These are phyloP conservation scores for Sardina pilchardus DNA, from an alignment of 2,113 vertebrate genomes.

Conservation along the genomic window DNA sequence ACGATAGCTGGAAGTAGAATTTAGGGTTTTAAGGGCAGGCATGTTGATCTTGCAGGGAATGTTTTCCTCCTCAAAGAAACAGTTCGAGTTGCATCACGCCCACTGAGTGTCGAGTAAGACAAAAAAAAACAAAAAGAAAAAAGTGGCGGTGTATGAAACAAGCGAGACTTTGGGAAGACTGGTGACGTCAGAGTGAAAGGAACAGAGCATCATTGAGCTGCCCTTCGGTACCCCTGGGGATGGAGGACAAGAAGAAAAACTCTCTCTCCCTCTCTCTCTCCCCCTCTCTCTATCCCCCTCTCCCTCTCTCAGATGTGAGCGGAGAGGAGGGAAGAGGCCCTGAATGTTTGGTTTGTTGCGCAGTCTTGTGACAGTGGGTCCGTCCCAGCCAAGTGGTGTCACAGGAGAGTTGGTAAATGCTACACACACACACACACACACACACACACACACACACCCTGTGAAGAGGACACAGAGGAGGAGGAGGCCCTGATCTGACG, in stretches of 20 bases:
- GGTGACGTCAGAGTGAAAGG: constrained; percentile 32
- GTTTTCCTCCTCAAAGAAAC: neutral
- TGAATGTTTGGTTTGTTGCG: constrained; percentile 64
- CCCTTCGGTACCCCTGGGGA: constrained; percentile 44
- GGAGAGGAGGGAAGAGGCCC: constrained; percentile 25
- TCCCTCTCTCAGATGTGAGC: constrained; percentile 40
- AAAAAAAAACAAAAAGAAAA: constrained; percentile 26
- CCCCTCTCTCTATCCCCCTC: neutral
- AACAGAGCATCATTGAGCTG: constrained; percentile 45
- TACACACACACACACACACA: constrained; percentile 9
- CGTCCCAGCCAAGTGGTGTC: constrained; percentile 56
- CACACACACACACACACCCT: neutral
- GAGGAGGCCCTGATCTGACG: neutral
- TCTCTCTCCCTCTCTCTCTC: neutral
- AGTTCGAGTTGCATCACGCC: neutral
- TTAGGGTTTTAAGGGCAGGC: neutral
- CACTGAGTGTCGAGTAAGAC: neutral
- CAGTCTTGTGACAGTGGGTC: constrained; percentile 65
- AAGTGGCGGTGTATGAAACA: neutral
- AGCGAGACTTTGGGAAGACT: constrained; percentile 32
- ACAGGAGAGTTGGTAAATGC: constrained; percentile 38
- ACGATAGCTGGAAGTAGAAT: neutral
- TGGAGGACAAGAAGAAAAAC: constrained; percentile 16
- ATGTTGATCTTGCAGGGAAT: neutral
- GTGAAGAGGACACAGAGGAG: neutral